Percentiles rank a stretch among this genome's conserved stretches.
phyloP scores from a whole-genome alignment of 2,797 vertebrate genomes.

The Valencia hispanica region DNA sequence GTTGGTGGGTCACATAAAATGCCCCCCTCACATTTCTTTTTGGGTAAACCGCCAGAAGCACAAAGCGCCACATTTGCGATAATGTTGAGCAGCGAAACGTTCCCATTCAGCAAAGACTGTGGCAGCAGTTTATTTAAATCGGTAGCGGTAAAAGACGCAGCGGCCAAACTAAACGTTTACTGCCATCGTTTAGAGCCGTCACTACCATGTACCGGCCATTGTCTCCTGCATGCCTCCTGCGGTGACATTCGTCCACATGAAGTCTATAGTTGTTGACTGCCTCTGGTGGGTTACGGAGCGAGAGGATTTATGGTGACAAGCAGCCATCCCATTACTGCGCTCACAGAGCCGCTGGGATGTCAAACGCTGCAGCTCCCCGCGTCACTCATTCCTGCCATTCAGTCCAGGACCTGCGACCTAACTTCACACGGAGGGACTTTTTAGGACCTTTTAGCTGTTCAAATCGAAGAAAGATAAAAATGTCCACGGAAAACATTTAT shows the following conservation, averaged over 20 bases:
- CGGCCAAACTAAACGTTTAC: constrained; percentile 11
- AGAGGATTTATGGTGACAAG: constrained; percentile 69
- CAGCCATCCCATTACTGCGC: constrained; percentile 57
- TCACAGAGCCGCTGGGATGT: constrained; percentile 49
- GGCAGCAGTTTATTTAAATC: constrained; percentile 47
- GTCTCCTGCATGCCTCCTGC: constrained; percentile 4
- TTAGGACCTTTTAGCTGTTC: neutral
- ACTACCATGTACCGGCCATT: neutral
- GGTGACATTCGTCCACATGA: constrained; percentile 16
- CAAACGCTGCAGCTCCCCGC: constrained; percentile 54
- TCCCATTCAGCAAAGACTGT: constrained; percentile 55
- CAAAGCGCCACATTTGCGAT: constrained; percentile 56
- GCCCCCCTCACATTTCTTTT: constrained; percentile 13
- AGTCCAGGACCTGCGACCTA: neutral
- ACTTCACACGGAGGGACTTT: neutral
- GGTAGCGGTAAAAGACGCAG: constrained; percentile 21
- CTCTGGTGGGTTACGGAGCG: constrained; percentile 59
- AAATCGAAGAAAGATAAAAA: neutral
- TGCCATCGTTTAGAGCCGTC: constrained; percentile 2
- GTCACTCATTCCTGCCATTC: constrained; percentile 56
- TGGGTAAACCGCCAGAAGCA: constrained; percentile 26
- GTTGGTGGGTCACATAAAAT: neutral
- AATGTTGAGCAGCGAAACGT: constrained; percentile 36
- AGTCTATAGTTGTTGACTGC: constrained; percentile 31
- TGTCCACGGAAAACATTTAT: neutral